These are phyloP conservation scores for Barbus barbus DNA, from an alignment of 2,113 vertebrate genomes.

Conservation along the genomic window DNA sequence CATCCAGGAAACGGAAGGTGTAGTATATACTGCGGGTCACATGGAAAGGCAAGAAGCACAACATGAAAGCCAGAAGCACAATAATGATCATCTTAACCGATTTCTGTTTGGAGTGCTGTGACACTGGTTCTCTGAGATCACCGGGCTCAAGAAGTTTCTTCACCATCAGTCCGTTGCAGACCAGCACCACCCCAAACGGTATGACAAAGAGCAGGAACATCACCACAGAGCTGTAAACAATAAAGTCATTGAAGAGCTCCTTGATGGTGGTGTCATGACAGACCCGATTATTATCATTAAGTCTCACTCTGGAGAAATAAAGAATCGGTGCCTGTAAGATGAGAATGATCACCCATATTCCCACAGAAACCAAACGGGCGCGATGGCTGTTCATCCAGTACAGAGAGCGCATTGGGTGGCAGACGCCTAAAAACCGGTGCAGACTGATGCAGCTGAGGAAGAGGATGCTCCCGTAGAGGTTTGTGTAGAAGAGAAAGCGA, in stretches of 20 bases:
- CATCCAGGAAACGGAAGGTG: slow-evolving; percentile 76
- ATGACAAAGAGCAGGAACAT: slow-evolving; percentile 73
- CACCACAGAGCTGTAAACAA: slow-evolving; percentile 69
- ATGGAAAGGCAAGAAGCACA: too few species aligned
- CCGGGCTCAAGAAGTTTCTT: slow-evolving; percentile 78
- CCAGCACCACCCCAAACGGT: slow-evolving; percentile 84
- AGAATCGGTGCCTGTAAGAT: slow-evolving; percentile 71
- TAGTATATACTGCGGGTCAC: too few species aligned
- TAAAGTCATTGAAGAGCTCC: slow-evolving; percentile 50
- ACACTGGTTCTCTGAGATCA: slow-evolving; percentile 63
- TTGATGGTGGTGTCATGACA: slow-evolving; percentile 72
- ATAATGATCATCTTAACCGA: too few species aligned
- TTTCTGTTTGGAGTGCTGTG: slow-evolving; percentile 61
- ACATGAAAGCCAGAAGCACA: too few species aligned
- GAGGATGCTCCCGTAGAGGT: slow-evolving; percentile 81
- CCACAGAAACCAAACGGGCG: slow-evolving; percentile 45
- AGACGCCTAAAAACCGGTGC: slow-evolving; percentile 80
- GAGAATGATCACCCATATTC: slow-evolving; percentile 73
- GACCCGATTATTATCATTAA: rapidly evolving
- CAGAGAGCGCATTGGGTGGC: slow-evolving; percentile 73
- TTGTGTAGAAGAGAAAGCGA: slow-evolving; percentile 78
- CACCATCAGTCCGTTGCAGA: slow-evolving; percentile 88
- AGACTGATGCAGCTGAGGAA: slow-evolving; percentile 84
- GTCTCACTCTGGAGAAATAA: slow-evolving; percentile 62
- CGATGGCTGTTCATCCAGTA: slow-evolving; percentile 63